Evolutionary conservation across 2,797 vertebrate species (phyloP), one percentile per base, ranked within the genome.

Genomic region (Telmatherina bonti): DNA sequence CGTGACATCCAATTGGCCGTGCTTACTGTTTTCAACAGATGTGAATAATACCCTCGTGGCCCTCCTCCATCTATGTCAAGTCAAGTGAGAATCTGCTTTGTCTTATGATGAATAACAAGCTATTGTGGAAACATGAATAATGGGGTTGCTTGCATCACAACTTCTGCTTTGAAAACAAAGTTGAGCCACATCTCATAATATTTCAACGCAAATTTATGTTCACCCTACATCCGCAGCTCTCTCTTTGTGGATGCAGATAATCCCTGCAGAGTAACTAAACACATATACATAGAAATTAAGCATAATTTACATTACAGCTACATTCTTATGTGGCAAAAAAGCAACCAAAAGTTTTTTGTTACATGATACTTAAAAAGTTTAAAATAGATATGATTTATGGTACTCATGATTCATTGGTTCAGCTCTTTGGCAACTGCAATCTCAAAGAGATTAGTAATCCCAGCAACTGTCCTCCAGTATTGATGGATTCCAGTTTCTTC

Each of bases 51-150:
- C 88, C 88, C 89, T 77, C 0, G 84, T 90, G 88, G 88, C 88
- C 84, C 86, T 90, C 90, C 80, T 93, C 91, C 89, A 89, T 93
- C 91, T 93, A 88, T 82, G 93, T 93, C 93, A 90, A 79, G 70
- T 84, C 70, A 76, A 82, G 82, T 83, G 85, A 91, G 90, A 91
- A 90, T 87, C 88, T 90, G 87, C 82, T 93, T 90, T 92, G 91
- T 93, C 91, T 93, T 90, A 86, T 93, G 88, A 93, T 93, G 91
- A 92, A 93, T 91, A 88, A 89, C 88, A 88, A 88, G 84, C 89
- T 78, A 88, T 89, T 90, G 91, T 87, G 82, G 79, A 74, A 85
- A 82, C 85, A 90, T 92, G 88, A 93, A 91, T 91, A 90, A 92
- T 93, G 87, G 74, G 2, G 82, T 81, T 24, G 65, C 73, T 76